phyloP scores from a whole-genome alignment of 2,797 vertebrate species.

The Clamator glandarius region DNA sequence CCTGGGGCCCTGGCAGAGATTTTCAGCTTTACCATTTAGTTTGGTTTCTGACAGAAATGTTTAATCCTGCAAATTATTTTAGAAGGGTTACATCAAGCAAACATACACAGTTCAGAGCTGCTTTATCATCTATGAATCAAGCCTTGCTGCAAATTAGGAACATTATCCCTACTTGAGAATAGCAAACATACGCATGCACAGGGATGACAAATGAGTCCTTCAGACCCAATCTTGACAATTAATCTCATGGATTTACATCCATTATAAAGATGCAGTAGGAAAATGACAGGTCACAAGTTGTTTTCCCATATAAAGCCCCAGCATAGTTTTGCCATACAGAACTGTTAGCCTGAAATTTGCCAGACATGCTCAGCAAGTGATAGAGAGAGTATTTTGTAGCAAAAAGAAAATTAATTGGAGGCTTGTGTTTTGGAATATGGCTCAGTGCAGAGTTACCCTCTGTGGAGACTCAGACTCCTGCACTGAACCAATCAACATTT shows the following conservation, averaged over 20 bases:
- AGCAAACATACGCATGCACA: not conserved
- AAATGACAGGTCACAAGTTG: not conserved
- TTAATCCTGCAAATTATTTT: slow-evolving; percentile 25
- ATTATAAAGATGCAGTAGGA: not conserved
- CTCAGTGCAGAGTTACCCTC: not conserved
- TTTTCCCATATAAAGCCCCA: not conserved
- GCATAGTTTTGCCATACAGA: not conserved
- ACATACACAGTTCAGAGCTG: not conserved
- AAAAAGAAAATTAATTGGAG: not conserved
- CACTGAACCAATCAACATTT: not conserved
- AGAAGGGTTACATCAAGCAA: not conserved
- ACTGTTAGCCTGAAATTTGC: not conserved
- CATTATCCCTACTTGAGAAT: not conserved
- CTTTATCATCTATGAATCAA: slow-evolving; percentile 1
- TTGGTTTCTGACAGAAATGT: slow-evolving; percentile 4
- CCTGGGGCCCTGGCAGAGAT: not conserved
- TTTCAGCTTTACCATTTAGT: not conserved
- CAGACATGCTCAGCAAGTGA: not conserved
- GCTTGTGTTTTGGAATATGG: not conserved
- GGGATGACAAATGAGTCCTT: not conserved
- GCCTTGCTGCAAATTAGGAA: not conserved
- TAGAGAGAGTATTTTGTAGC: not conserved
- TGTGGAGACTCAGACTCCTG: not conserved
- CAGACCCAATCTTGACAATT: not conserved
- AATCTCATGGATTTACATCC: not conserved